Conservation (phyloP, 92 coral and sea anemone genomes). For the Metridium senile region DNA sequence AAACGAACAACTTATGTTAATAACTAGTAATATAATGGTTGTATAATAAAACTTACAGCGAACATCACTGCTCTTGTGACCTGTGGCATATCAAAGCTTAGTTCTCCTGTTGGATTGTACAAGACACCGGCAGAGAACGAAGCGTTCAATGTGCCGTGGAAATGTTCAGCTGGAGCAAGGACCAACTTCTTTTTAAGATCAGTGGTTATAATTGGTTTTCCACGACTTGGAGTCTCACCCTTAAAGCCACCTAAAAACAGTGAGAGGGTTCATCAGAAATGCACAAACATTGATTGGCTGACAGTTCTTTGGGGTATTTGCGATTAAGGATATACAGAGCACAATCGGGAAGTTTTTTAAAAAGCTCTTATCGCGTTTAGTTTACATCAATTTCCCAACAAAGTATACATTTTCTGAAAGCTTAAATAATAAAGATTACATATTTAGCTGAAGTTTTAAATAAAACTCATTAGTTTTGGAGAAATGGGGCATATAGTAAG, state of each 20-base stretch:
- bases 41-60: constrained; percentile 10
- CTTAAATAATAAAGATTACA: no score
- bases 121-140: constrained; percentile 7
- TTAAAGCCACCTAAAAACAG: constrained; percentile 7
- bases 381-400: no score
- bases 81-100: constrained; percentile 1
- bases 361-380: no score
- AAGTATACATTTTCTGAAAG: no score
- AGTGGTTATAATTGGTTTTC: neutral
- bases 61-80: neutral
- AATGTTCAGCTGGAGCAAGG: constrained; percentile 9
- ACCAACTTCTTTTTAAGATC: neutral
- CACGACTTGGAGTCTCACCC: neutral
- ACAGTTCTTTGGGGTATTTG: no score
- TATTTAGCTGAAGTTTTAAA: no score
- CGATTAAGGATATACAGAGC: no score
- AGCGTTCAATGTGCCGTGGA: constrained; percentile 18
- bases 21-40: no score
- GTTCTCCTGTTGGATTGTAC: neutral
- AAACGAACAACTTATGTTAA: neutral
- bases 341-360: no score
- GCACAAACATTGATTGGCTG: no score
- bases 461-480: no score
- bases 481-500: no score
- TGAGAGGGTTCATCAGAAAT: neutral